Base-by-base conservation (phyloP, 2,888 invertebrate species). In the Brachylomia viminalis region DNA sequence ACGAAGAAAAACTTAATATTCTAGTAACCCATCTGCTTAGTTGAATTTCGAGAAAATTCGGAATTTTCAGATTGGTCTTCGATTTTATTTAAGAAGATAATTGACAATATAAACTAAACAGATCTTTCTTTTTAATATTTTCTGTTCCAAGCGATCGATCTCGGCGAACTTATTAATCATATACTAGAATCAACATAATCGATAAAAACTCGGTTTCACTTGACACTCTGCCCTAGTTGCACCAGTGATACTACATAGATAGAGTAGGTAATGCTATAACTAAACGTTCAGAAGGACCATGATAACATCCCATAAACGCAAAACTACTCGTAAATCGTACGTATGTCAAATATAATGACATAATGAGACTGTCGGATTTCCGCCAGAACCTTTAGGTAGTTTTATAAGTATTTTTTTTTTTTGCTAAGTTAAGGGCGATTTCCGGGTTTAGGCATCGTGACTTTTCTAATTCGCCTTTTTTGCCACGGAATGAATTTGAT, bases 181-280 rank as follows among this genome's bases (percentile, higher is more conserved):
- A 78, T 68, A 77, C 64, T 77, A 80, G 72, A 85, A 85, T 87
- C 80, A 80, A 85, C 80, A 79, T 84, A 75, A 85, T 83, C 77
- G 79, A 85, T 85, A 87, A 86, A 82, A 87, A 86, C 79, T 86
- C 65, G 75, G 77, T 86, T 86, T 86, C 82, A 84, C 82, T 86
- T 85, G 87, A 87, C 87, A 83, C 67, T 86, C 71, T 87, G 86
- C 47, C 86, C 87, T 77, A 86, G 80, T 85, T 87, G 79, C 79
- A 79, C 30, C 38, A 69, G 49, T 58, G 76, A 85, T 83, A 86
- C 52, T 64, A 73, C 73, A 10, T 23, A 38, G 6, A 38, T n/a
- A 7, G 38, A 38, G 68, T 58, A 61, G 58, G 52, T 30, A 42
- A 15, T 23, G 17, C 7, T 61, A 27, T 20, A 33, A 13, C 13